These are phyloP conservation scores for Lichenostomus cassidix DNA, from an alignment of 2,113 vertebrate genomes.

Conservation along the genomic window DNA sequence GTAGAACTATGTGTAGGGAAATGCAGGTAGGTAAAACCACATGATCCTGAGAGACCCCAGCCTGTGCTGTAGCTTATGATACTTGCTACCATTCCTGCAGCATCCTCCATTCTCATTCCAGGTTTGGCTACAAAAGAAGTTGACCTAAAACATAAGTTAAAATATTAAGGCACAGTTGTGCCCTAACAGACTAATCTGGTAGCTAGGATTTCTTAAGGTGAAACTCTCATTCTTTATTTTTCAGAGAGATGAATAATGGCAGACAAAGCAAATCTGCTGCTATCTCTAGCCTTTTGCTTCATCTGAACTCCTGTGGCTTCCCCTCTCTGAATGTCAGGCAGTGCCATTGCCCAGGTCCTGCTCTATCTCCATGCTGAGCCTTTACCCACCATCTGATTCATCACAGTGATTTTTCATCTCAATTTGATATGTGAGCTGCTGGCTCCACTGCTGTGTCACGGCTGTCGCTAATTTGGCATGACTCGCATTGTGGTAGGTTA, in stretches of 20 bases:
- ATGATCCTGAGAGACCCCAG: not conserved
- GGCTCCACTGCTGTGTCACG: not conserved
- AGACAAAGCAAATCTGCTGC: not conserved
- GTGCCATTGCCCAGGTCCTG: not conserved
- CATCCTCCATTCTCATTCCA: not conserved
- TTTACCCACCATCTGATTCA: not conserved
- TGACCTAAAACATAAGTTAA: not conserved
- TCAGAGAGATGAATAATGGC: not conserved
- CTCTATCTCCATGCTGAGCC: not conserved
- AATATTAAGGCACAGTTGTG: not conserved
- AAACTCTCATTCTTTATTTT: not conserved
- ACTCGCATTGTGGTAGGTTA: not conserved
- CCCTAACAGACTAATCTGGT: not conserved
- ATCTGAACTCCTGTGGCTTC: not conserved
- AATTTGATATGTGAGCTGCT: not conserved
- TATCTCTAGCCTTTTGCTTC: not conserved
- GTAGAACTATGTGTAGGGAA: not conserved
- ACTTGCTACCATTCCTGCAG: not conserved
- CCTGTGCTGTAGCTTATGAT: not conserved
- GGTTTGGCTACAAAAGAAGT: not conserved
- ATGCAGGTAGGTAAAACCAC: not conserved
- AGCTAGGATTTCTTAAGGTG: not conserved
- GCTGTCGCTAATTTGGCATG: not conserved
- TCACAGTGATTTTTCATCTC: not conserved
- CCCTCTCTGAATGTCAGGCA: not conserved